These are phyloP conservation scores for Penaeus vannamei DNA, from an alignment of 1,140 invertebrate genomes.

Conservation along the genomic window DNA sequence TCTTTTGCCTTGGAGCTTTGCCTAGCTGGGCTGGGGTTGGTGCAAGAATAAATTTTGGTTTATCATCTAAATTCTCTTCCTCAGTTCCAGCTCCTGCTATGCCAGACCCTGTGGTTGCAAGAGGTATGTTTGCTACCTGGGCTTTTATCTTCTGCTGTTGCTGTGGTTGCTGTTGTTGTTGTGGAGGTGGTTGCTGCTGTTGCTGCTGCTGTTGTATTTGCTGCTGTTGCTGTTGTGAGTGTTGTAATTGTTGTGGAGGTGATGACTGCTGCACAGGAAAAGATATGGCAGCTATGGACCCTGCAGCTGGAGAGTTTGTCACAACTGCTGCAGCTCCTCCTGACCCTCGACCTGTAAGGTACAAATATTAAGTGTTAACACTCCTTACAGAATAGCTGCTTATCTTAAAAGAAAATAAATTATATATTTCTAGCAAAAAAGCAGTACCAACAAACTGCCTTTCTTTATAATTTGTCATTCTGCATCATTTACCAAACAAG, in stretches of 20 bases:
- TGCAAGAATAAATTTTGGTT: constrained; percentile 82
- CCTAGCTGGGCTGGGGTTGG: constrained; percentile 94
- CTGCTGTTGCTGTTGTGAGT: constrained; percentile 49
- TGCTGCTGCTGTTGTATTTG: constrained; percentile 69
- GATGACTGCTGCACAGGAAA: constrained; percentile 32
- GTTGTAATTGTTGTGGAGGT: constrained; percentile 39
- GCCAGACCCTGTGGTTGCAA: constrained; percentile 27
- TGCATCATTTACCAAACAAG: too few species aligned
- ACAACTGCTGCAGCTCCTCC: constrained; percentile 30
- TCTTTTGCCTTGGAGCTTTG: constrained; percentile 86
- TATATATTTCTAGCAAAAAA: too few species aligned
- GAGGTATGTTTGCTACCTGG: constrained; percentile 49
- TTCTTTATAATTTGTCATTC: too few species aligned
- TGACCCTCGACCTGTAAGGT: constrained; percentile 22
- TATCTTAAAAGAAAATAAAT: too few species aligned
- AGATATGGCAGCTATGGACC: constrained; percentile 32
- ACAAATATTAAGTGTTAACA: too few species aligned
- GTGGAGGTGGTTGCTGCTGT: constrained; percentile 32
- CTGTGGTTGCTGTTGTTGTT: constrained; percentile 24
- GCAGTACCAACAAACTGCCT: too few species aligned
- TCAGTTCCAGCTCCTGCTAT: constrained; percentile 32
- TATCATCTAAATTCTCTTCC: constrained; percentile 74
- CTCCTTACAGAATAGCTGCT: too few species aligned
- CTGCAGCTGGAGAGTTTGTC: constrained; percentile 39
- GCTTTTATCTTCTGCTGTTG: constrained; percentile 54